Conservation (phyloP, 2,888 invertebrate genomes). For the Mesochorus sp. region DNA sequence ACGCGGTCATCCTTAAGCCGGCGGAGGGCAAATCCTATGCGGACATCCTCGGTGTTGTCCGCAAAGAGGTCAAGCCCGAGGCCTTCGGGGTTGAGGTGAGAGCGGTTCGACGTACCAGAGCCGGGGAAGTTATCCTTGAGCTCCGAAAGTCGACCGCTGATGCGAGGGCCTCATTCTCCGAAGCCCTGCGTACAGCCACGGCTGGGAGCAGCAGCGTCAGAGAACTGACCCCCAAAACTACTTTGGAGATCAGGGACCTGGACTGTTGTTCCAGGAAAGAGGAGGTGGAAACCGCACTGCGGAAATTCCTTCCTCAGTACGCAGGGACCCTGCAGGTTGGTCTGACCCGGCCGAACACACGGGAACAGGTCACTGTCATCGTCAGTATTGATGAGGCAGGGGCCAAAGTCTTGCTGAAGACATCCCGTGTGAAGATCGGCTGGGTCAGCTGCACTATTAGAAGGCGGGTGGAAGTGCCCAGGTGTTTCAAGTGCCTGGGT, state of each 20-base stretch:
- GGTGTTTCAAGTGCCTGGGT: background rate
- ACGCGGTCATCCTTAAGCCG: slow-evolving; percentile 1
- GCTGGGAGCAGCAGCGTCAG: background rate
- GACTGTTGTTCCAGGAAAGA: background rate
- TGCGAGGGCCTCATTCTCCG: background rate
- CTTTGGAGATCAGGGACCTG: slow-evolving; percentile 20
- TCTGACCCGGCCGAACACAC: slow-evolving; percentile 2
- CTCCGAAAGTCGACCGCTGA: background rate
- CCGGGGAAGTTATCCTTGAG: slow-evolving; percentile 22
- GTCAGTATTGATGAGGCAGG: background rate
- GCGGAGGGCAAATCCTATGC: slow-evolving; percentile 24
- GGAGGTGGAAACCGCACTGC: background rate
- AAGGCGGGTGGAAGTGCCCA: background rate
- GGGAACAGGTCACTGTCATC: background rate
- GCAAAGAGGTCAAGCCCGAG: slow-evolving; percentile 28
- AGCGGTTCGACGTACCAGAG: slow-evolving; percentile 2
- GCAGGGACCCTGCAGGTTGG: background rate
- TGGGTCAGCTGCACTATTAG: background rate
- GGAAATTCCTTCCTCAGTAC: background rate
- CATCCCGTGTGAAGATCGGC: background rate
- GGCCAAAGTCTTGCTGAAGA: background rate
- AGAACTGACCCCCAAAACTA: background rate
- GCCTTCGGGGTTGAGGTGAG: background rate
- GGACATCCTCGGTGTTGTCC: slow-evolving; percentile 19
- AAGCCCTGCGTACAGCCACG: background rate